A percentile compares a stretch with the other conserved stretches of the same genome.
phyloP scores from a whole-genome alignment of 2,888 invertebrate species.

The Troides helena region DNA sequence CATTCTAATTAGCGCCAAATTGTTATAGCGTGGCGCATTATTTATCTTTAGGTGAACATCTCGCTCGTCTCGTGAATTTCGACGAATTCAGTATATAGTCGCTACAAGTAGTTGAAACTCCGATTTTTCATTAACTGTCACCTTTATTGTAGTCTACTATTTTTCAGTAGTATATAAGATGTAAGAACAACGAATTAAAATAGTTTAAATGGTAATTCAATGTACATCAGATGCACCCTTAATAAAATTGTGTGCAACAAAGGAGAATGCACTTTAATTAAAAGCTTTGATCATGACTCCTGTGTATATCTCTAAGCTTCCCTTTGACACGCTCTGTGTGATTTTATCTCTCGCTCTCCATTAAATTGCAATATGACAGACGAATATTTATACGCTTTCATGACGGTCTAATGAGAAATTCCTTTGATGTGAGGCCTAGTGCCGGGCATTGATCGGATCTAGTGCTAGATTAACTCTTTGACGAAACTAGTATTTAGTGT shows the following conservation, averaged over 20 bases:
- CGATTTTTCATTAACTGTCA: no score
- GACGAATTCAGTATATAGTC: no score
- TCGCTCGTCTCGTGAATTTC: no score
- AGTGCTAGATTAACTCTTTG: not conserved
- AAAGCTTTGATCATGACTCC: not conserved
- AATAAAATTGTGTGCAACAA: not conserved
- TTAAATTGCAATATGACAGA: constrained; percentile 8
- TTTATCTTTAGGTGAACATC: no score
- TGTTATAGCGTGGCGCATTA: no score
- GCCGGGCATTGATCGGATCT: not conserved
- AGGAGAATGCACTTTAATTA: not conserved
- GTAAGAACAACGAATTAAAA: not conserved
- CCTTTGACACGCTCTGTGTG: not conserved
- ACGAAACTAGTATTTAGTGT: not conserved
- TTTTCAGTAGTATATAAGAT: no score
- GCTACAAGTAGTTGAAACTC: no score
- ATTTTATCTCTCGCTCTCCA: not conserved
- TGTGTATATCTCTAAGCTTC: not conserved
- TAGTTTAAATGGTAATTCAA: not conserved
- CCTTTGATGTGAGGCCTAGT: constrained; percentile 10
- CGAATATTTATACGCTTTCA: not conserved
- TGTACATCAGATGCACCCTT: not conserved
- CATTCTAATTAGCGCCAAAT: no score
- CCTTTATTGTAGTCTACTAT: no score
- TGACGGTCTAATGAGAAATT: constrained; percentile 18